These are phyloP conservation scores for Chelon labrosus DNA, from an alignment of 2,797 vertebrate genomes.

Conservation along the genomic window DNA sequence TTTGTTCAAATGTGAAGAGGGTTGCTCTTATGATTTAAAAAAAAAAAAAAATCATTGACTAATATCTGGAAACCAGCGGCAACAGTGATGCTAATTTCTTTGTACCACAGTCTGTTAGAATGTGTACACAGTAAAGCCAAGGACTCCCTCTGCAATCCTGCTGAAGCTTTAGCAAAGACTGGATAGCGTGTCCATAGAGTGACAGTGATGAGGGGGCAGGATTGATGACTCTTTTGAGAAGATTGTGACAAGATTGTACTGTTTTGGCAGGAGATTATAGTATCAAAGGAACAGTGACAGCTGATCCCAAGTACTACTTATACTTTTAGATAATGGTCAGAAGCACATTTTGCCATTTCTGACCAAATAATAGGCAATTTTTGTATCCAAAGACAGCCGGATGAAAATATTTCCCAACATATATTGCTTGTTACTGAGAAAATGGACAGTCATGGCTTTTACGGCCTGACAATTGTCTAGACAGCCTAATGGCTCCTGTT, in stretches of 20 bases:
- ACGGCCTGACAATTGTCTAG: slow-evolving; percentile 12
- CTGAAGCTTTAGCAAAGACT: slow-evolving; percentile 36
- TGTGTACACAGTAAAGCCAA: slow-evolving; percentile 36
- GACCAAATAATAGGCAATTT: neutral
- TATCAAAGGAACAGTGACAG: slow-evolving; percentile 17
- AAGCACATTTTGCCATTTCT: slow-evolving; percentile 8
- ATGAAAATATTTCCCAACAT: neutral
- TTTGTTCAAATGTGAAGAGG: slow-evolving; percentile 20
- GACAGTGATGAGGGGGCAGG: slow-evolving; percentile 44
- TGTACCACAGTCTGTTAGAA: slow-evolving; percentile 19
- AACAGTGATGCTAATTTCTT: slow-evolving; percentile 23
- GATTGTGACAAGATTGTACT: slow-evolving; percentile 40
- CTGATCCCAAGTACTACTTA: slow-evolving; percentile 12
- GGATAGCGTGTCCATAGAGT: slow-evolving; percentile 41
- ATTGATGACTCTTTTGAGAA: slow-evolving; percentile 42
- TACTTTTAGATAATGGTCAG: neutral
- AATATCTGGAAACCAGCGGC: slow-evolving; percentile 32
- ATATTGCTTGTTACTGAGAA: slow-evolving; percentile 21
- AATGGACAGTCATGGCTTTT: slow-evolving; percentile 14
- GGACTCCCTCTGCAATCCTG: slow-evolving; percentile 47
- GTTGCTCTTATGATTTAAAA: slow-evolving; percentile 14
- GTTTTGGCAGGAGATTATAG: slow-evolving; percentile 34
- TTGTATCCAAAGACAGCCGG: slow-evolving; percentile 3
- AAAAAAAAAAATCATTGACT: slow-evolving; percentile 32
- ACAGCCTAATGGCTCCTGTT: slow-evolving; percentile 34